Conservation (phyloP, 2,797 vertebrate species). For the Fistularia commersonii region DNA sequence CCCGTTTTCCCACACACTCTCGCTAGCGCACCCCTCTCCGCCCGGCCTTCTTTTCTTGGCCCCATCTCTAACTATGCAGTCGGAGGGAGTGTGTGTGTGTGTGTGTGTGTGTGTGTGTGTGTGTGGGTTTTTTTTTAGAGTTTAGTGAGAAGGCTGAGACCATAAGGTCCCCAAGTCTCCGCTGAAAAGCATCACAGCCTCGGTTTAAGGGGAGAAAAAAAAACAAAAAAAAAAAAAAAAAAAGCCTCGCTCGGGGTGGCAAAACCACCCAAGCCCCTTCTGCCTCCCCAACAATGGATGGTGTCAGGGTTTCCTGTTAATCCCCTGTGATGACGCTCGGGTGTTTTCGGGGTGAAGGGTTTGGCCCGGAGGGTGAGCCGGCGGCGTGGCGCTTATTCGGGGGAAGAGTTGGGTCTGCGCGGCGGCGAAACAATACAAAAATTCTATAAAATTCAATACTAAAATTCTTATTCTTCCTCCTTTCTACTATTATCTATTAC, state of each 20-base stretch:
- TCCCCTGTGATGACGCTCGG: conserved; percentile 70
- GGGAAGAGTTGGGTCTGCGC: conserved; percentile 14
- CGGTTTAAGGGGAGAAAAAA: conserved; percentile 28
- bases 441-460: no score
- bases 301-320: conserved; percentile 73
- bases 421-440: no score
- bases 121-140: conserved; percentile 25
- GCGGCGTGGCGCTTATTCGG: no score
- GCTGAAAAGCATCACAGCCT: conserved; percentile 52
- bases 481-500: no score
- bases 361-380: conserved; percentile 42
- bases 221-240: no score
- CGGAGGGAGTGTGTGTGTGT: no score
- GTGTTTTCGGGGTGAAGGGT: conserved; percentile 54
- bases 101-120: no score
- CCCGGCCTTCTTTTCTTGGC: conserved; percentile 27
- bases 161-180: conserved; percentile 41
- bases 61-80: conserved; percentile 13
- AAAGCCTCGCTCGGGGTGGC: conserved; percentile 50
- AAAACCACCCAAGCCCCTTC: conserved; percentile 66
- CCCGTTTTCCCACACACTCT: conserved; percentile 28
- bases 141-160: conserved; percentile 34
- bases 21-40: conserved; percentile 27
- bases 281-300: conserved; percentile 63
- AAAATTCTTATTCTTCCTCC: no score